Evolutionary conservation across 2,797 vertebrate species (phyloP), one percentile per base, ranked within the genome.

Genomic region (Falco rusticolus): DNA sequence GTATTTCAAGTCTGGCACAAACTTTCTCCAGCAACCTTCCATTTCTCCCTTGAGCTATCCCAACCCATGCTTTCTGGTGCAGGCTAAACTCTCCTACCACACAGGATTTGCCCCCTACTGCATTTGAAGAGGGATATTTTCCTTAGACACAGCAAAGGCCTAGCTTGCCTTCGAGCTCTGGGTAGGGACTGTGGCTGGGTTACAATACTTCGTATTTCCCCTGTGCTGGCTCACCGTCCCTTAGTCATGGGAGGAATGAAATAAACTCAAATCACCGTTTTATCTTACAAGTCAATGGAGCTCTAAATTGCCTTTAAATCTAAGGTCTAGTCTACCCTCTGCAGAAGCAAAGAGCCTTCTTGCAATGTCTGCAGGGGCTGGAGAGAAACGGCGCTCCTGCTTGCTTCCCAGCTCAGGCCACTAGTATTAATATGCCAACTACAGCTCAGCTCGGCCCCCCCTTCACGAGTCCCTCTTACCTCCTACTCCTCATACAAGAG

Each of bases 241-340:
- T 68, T 65, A 84, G 81, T 61, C 68, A 84, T 5, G 1, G 83
- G 50, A 94, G 88, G 89, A 95, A 90, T 56, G 75, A 95, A 96
- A 91, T 94, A 95, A 95, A 89, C 87, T 81, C 82, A 84, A 89
- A 94, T 68, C 92, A 83, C 84, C 70, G 0, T 91, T 93, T 91
- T 89, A 89, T 96, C 96, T 92, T 93, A 91, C 93, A 95, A 94
- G 61, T 68, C 95, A 97, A 12, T 84, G 83, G 96, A 97, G 96
- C 96, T 96, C 91, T 96, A 97, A 97, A 97, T 96, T 97, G 93
- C 94, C 89, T 97, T 89, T 85, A 95, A 95, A 91, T 89, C 89
- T 82, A 54, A 87, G 74, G 47, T 91, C 45, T 37, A 43, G 54
- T 15, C 70, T 81, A 53, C 39, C 26, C 53, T 90, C 78, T 5